Evolutionary conservation across 2,797 vertebrate genomes (phyloP), one percentile per base, ranked within the genome.

Genomic region (Ctenosaura bakeri): DNA sequence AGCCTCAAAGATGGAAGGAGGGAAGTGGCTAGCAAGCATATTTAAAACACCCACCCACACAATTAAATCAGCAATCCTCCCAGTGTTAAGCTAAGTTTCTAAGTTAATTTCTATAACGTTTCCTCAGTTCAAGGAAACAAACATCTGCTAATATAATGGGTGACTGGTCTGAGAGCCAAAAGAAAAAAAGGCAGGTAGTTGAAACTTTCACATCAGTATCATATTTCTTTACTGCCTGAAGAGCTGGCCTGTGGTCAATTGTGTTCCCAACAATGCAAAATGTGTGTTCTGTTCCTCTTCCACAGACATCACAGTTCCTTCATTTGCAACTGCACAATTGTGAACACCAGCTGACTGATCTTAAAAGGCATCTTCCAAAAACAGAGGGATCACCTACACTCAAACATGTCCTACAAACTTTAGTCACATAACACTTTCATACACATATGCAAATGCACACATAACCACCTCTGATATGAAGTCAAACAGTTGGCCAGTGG

Each of bases 271-370:
- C 71, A 69, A 6, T 6, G 42, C 59, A 0, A 38, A 87, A 46
- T 0, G 0, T 24, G 29, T 32, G 6, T 38, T 0, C 22, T 1
- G 0, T 0, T 6, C 0, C 0, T 24, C n/a, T 0, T 0, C 0
- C 22, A 1, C 35, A 1, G 42, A 0, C 10, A 1, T 12, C 6
- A 0, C 0, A 0, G 0, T 10, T 0, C 0, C 0, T 3, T 71
- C 22, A 79, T 3, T 54, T 2, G 0, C 46, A 81, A 69, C 81
- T 52, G 0, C 0, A 0, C 0, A n/a, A n/a, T 8, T 9, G 2
- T 46, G 73, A 62, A 13, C 4, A 12, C 38, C 50, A 18, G n/a
- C 42, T 32, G 18, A n/a, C 59, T n/a, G 3, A n/a, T n/a, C 56
- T 76, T 62, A 7, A 64, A 50, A 78, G 42, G 42, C 59, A 18